Percentiles rank a stretch among this genome's conserved stretches.
These are phyloP conservation scores for Gobiocypris rarus DNA, from an alignment of 2,113 vertebrate species.

Conservation along the genomic window DNA sequence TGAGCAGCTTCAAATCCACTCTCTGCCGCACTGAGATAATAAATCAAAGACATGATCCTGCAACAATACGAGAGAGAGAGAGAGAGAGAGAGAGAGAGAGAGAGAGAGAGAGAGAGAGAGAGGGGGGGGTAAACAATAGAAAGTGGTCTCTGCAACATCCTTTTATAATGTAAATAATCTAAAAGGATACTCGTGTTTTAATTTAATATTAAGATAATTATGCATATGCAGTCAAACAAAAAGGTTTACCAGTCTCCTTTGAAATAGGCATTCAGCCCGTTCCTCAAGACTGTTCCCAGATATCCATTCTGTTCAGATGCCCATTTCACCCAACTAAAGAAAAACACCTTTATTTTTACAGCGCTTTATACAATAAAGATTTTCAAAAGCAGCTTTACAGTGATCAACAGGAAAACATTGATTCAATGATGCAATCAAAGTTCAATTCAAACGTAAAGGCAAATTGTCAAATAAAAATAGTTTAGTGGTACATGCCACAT, in stretches of 20 bases:
- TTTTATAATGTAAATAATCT: slow-evolving; percentile 2
- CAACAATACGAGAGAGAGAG: slow-evolving; percentile 20
- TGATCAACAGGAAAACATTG: too few relatives aligned
- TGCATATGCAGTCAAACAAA: slow-evolving; percentile 18
- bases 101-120: slow-evolving; percentile 11
- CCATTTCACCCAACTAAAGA: slow-evolving; percentile 79
- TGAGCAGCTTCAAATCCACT: slow-evolving; percentile 75
- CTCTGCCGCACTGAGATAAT: slow-evolving; percentile 78
- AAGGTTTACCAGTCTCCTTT: slow-evolving; percentile 70
- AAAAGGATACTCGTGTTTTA: neutral
- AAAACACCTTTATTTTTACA: neutral
- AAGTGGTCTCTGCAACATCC: neutral
- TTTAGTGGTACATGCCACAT: neutral
- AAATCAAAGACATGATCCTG: slow-evolving; percentile 74
- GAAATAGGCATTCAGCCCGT: slow-evolving; percentile 76
- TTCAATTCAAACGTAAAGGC: neutral
- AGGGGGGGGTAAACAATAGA: neutral
- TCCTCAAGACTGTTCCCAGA: slow-evolving; percentile 74
- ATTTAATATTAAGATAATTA: neutral
- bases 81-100: neutral
- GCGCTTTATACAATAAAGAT: too few relatives aligned
- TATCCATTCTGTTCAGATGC: slow-evolving; percentile 79
- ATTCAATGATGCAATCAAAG: too few relatives aligned
- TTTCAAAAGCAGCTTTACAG: too few relatives aligned
- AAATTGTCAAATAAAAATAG: neutral